Evolutionary conservation across 2,113 vertebrate genomes (phyloP).

Genomic region (Raja brachyura): DNA sequence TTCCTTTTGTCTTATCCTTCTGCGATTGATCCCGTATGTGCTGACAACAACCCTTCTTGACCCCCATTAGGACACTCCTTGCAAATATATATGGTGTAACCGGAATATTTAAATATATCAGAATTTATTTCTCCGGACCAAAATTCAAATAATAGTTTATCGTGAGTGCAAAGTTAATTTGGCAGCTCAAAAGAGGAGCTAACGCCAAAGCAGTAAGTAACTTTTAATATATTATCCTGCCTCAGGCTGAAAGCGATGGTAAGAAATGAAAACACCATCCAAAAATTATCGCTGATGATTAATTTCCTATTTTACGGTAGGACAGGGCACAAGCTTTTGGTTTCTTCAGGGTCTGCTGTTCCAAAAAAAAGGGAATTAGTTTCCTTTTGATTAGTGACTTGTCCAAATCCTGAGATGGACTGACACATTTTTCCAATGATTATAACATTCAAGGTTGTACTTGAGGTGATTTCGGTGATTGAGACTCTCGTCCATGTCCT

Average conservation of each 20-base stretch:
- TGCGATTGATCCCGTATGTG: not conserved
- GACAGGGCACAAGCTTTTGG: not conserved
- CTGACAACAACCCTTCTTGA: not conserved
- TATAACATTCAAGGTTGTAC: conserved; percentile 13
- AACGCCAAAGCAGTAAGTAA: not conserved
- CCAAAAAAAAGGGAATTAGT: not conserved
- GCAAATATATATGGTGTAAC: not conserved
- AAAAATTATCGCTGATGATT: conserved; percentile 19
- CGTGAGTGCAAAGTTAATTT: conserved; percentile 22
- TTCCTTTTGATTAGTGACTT: conserved; percentile 15
- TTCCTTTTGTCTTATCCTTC: not conserved
- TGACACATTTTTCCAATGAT: conserved; percentile 22
- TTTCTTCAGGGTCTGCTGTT: not conserved
- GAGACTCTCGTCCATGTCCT: not conserved
- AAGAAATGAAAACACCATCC: not conserved
- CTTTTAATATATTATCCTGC: conserved; percentile 21
- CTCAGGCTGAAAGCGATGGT: not conserved
- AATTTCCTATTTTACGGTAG: not conserved
- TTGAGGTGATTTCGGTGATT: conserved; percentile 28
- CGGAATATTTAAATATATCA: not conserved
- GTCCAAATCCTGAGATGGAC: conserved; percentile 1
- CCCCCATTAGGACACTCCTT: not conserved
- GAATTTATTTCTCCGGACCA: conserved; percentile 12
- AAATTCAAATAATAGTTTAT: conserved; percentile 8
- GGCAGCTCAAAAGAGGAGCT: not conserved